Conservation (phyloP, 2,113 vertebrate genomes). For the Oncorhynchus mykiss region DNA sequence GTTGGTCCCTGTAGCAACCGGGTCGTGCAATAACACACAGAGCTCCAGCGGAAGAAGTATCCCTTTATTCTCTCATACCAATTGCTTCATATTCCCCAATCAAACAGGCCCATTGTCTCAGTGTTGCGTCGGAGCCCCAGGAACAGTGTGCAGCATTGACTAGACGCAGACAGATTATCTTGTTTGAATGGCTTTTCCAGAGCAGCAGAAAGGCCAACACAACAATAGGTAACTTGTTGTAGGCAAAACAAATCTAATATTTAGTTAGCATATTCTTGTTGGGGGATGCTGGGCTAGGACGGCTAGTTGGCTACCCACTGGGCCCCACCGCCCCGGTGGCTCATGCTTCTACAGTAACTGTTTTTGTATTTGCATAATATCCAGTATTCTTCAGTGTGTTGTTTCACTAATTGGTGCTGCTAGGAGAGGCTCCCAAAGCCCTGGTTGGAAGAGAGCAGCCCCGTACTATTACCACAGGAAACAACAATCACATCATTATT, state of each 20-base stretch:
- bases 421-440: conserved; percentile 49
- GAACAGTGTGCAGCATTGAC: conserved; percentile 59
- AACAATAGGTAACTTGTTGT: conserved; percentile 76
- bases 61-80: conserved; percentile 53
- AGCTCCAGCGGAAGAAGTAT: conserved; percentile 45
- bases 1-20: conserved; percentile 8
- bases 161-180: conserved; percentile 72
- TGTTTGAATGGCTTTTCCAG: conserved; percentile 72
- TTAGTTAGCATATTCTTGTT: conserved; percentile 61
- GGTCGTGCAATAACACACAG: conserved; percentile 19
- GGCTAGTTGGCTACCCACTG: conserved; percentile 24
- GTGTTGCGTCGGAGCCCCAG: conserved; percentile 44
- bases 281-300: background rate
- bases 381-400: conserved; percentile 41
- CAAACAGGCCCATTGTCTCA: conserved; percentile 70
- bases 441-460: conserved; percentile 46
- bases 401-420: conserved; percentile 60
- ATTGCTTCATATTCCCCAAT: conserved; percentile 67
- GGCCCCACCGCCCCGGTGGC: background rate
- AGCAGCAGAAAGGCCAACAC: conserved; percentile 59
- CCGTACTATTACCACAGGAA: conserved; percentile 50
- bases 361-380: conserved; percentile 66
- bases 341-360: conserved; percentile 61
- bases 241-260: conserved; percentile 69
- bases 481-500: conserved; percentile 38